Evolutionary conservation across 2,113 vertebrate species (phyloP), one percentile per base, ranked within the genome.

Genomic region (Tamias sibiricus): DNA sequence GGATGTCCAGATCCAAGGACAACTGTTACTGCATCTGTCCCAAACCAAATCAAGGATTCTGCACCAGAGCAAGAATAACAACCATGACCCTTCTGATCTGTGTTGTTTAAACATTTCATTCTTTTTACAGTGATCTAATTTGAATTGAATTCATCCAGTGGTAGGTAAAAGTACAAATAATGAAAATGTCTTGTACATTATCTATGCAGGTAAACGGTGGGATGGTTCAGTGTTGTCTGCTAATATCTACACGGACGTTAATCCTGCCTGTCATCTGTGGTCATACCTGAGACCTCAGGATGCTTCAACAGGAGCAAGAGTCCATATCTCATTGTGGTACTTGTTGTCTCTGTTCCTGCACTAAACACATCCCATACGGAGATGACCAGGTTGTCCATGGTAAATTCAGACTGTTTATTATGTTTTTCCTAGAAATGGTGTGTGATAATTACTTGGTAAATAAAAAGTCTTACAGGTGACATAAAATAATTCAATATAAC

Each of bases 271-370:
- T 42, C 80, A 62, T 24, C 13, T 87, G 22, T 44, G n/a, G 20
- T 54, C 85, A 26, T 95, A 99, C 98, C 98, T 98, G 98, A 86
- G 59, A 99, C n/a, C 40, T 98, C 92, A 40, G 98, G 98, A 69
- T 98, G 64, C 75, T 98, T 98, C 82, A 98, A 92, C 95, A 99
- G 97, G 44, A 98, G 81, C 91, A 99, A 95, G n/a, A 98, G 30
- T 35, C 93, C 94, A 0, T 98, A 98, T 90, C 90, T 97, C 22
- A 99, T 5, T 0, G 98, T 99, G 19, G 97, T 96, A 76, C 98
- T 94, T 0, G 87, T 98, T 4, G 98, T 98, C 85, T 98, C 98
- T 64, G 96, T 98, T 12, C 98, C 98, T 2, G 97, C 98, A 62
- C 19, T n/a, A 89, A 99, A 98, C n/a, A 99, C 0, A 64, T 98